Percentiles rank a stretch among this genome's conserved stretches.
Evolutionary conservation across 2,113 vertebrate genomes (phyloP).

Genomic region (Copsychus sechellarum): DNA sequence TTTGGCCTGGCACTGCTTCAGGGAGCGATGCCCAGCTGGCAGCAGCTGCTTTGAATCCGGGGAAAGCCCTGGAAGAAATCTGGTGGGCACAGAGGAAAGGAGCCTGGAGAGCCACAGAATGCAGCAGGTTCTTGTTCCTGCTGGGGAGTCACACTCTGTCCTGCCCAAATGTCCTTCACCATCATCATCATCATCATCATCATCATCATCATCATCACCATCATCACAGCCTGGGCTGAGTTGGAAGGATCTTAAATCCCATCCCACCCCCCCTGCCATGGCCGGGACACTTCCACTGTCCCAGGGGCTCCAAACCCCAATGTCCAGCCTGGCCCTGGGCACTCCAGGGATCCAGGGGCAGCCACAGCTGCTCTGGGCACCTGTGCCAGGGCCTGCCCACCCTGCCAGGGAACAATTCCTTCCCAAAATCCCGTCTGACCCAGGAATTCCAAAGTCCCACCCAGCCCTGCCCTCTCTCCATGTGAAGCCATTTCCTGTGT

Average conservation of each 20-base stretch:
- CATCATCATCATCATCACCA: too few relatives aligned
- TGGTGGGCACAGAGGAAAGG: too few relatives aligned
- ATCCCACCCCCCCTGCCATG: fast-evolving
- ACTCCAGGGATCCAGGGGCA: not conserved
- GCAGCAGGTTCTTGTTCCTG: too few relatives aligned
- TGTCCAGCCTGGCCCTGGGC: not conserved
- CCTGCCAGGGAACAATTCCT: not conserved
- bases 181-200: too few relatives aligned
- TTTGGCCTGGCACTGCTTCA: too few relatives aligned
- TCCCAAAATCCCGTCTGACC: not conserved
- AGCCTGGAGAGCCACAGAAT: too few relatives aligned
- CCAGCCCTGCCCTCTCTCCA: not conserved
- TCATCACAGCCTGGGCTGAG: too few relatives aligned
- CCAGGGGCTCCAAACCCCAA: not conserved
- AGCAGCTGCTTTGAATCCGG: too few relatives aligned
- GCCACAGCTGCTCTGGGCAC: not conserved
- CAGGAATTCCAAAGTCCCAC: not conserved
- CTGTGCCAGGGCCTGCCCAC: not conserved
- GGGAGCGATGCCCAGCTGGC: too few relatives aligned
- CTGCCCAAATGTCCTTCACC: too few relatives aligned
- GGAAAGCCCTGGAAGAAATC: too few relatives aligned
- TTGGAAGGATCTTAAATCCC: fast-evolving
- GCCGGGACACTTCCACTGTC: not conserved
- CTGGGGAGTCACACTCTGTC: too few relatives aligned
- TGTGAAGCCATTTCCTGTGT: not conserved